Evolutionary conservation across 2,888 invertebrate species (phyloP), one percentile per base, ranked within the genome.

Genomic region (Pocota personata): DNA sequence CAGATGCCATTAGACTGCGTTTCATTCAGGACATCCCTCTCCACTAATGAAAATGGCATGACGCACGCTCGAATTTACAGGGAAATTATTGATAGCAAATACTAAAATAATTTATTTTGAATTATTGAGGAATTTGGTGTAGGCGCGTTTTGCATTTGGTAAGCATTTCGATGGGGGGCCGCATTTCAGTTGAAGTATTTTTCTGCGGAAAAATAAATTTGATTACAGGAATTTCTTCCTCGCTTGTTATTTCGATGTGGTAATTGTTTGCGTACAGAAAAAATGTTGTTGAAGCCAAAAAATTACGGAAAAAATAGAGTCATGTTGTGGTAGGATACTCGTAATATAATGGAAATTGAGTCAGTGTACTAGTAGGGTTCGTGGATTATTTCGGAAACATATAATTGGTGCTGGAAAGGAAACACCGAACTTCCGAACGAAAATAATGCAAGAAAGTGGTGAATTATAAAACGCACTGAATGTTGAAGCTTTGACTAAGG

Each of bases 241-340:
- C 30, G 32, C 32, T 40, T 37, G 72, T 60, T 50, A 52, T 24
- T 24, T 24, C 24, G 24, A 21, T 77, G 50, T 27, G 0, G 14
- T 67, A n/a, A 27, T 77, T 69, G 43, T 60, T 60, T 60, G 77
- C 50, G 50, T 43, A 60, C n/a, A 32, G 48, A 21, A 48, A 30
- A 32, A n/a, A n/a, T n/a, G n/a, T n/a, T 32, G 16, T 48, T 48
- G 21, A 21, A 21, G n/a, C 3, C 32, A n/a, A 6, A 8, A 10
- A 43, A 27, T 30, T 5, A 37, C 14, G 14, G 5, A 19, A 12
- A 7, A 4, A 27, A 16, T n/a, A 12, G 5, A 5, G 8, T 5
- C 30, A 62, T 43, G 14, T 46, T 19, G 19, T 16, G 12, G 19
- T 30, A 14, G 27, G 30, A 30, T 52, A n/a, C n/a, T n/a, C n/a